Percentiles rank a stretch among this genome's conserved stretches.
Conservation (phyloP, 2,797 vertebrate species). For the Manis pentadactyla region DNA sequence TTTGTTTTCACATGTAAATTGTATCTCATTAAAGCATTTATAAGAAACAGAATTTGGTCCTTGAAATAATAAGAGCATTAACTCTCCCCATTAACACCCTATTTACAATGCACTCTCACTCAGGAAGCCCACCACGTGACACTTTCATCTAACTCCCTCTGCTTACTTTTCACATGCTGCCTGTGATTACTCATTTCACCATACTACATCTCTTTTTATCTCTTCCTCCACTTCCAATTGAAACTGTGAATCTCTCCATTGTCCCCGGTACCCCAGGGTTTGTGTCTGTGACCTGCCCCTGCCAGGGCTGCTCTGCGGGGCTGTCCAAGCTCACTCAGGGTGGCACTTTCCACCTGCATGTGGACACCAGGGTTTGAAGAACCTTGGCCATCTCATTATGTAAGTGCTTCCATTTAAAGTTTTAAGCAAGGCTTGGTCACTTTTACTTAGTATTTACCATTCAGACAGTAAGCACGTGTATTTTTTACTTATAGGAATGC, state of each 20-base stretch:
- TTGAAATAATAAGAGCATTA: not conserved
- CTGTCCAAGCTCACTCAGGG: rapidly evolving
- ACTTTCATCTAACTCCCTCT: rapidly evolving
- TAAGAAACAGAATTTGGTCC: not conserved
- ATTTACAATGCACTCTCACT: no score
- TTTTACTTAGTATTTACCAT: not conserved
- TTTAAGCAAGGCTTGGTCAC: not conserved
- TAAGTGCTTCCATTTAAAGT: not conserved
- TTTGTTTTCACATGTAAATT: not conserved
- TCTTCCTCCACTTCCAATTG: not conserved
- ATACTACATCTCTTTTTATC: not conserved
- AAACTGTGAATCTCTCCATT: not conserved
- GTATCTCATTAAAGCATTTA: not conserved
- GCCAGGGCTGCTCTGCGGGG: rapidly evolving
- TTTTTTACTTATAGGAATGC: not conserved
- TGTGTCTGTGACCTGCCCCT: rapidly evolving
- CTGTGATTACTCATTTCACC: rapidly evolving
- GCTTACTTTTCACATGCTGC: not conserved
- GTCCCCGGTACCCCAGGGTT: not conserved
- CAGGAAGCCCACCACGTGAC: not conserved
- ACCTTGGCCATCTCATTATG: not conserved
- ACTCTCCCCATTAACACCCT: not conserved
- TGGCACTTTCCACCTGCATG: not conserved
- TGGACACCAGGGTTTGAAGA: no score
- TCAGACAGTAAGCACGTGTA: not conserved